Evolutionary conservation across 2,113 vertebrate species (phyloP), one percentile per base, ranked within the genome.

Genomic region (Xerus inauris): DNA sequence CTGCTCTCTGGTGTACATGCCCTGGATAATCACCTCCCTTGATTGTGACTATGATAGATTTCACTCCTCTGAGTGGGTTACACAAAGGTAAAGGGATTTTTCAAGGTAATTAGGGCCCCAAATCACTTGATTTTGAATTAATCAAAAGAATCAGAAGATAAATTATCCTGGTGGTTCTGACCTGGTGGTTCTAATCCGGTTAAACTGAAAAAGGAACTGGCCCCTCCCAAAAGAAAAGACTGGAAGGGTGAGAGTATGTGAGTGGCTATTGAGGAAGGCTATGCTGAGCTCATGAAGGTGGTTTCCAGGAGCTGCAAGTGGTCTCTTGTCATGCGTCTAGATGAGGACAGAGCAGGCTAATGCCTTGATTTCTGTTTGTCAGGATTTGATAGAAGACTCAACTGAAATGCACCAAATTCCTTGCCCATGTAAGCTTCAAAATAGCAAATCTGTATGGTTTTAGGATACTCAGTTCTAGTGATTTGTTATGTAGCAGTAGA

Each of bases 171-270:
- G 69, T 40, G 35, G 49, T 35, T 11, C 26, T 82, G 10, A 62
- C 30, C 8, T n/a, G n/a, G n/a, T n/a, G n/a, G n/a, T n/a, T n/a
- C n/a, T 91, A 91, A 94, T 94, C n/a, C 93, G 28, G 24, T 64
- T 88, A 87, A 91, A 5, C 4, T 22, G 72, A 47, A 64, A 71
- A 38, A 85, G 12, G 19, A 38, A 47, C n/a, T 51, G 16, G 22
- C 1, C 12, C 40, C 91, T 93, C 14, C 62, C 35, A 42, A 91
- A 89, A n/a, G 17, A 59, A 87, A 16, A 22, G 62, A 73, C 54
- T 38, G 28, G 32, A 87, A 97, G 28, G 17, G 19, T 30, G 20
- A 84, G 72, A n/a, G 1, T 42, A 22, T 93, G 9, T 30, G 77
- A 92, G 16, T 2, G 8, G 14, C 7, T 57, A 14, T 57, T 3